Base-by-base conservation (phyloP, 1,140 invertebrate species). In the Zaprionus gabonicus region DNA sequence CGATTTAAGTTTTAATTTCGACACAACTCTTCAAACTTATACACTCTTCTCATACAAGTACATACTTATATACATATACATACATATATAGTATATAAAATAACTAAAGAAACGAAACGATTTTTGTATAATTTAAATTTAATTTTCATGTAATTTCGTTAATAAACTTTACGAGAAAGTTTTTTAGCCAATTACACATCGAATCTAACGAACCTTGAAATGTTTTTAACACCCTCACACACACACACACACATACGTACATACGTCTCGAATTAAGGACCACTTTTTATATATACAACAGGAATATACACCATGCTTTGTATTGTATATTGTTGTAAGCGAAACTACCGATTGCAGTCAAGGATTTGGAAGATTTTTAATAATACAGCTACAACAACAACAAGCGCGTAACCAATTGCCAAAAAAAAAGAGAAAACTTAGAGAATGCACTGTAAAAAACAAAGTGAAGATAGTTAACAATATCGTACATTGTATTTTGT, bases 181-280 rank as follows among this genome's bases (percentile, higher is more conserved):
- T 86, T 84, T 78, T 82, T 71, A 70, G 34, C 59, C 36, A 75
- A 74, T 44, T 60, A 72, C 38, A 58, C 23, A 64, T 65, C 34
- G 49, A 78, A 57, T 59, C 65, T 64, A 51, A 71, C n/a, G 23
- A 49, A 55, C n/a, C 57, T 49, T 36, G 46, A 49, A 46, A 71
- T 55, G 65, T 80, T 88, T 87, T 88, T 79, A 84, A 84, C 69
- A 70, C 31, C 36, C 63, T 20, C 6, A 28, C 28, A 28, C 28
- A 28, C 1, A 28, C 28, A 28, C 38, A 63, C 41, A 63, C 59
- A 46, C 64, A 67, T 41, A 80, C 66, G 86, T 90, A 57, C 64
- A 67, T 41, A 82, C 66, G 86, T 90, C 85, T 90, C 85, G 85
- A 90, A 90, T 91, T 90, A 85, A 90, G 85, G 85, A 90, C 85